Conservation (phyloP, 2,113 vertebrate genomes). For the Odobenus rosmarus region DNA sequence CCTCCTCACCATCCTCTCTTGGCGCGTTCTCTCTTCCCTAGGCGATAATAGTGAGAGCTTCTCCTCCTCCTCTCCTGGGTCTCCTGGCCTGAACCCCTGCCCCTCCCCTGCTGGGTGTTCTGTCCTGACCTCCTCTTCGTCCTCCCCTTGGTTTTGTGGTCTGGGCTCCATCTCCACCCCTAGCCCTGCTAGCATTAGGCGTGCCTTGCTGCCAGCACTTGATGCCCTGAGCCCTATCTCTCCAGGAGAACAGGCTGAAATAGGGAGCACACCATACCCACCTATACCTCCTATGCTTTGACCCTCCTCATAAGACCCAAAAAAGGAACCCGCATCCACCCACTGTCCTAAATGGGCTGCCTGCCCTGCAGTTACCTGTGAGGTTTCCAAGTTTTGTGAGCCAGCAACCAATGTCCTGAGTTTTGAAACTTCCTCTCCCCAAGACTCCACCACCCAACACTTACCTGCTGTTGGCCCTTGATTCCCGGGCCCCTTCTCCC, state of each 20-base stretch:
- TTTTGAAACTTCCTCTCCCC: neutral
- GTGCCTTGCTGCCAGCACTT: constrained; percentile 3
- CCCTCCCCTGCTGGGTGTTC: neutral
- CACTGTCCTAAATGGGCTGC: neutral
- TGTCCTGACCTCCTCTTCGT: neutral
- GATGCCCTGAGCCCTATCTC: neutral
- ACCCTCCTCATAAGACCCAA: neutral
- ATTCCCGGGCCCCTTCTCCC: neutral
- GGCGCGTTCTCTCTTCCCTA: neutral
- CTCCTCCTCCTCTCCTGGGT: neutral
- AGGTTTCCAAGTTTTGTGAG: neutral
- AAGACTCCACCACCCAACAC: neutral
- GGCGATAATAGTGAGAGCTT: neutral
- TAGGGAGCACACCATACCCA: neutral
- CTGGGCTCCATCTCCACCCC: neutral
- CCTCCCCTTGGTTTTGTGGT: neutral
- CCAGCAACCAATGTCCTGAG: neutral
- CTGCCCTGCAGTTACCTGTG: neutral
- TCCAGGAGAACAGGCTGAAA: neutral
- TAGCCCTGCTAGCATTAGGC: neutral
- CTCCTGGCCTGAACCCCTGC: neutral
- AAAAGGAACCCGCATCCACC: neutral
- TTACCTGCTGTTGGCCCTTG: neutral
- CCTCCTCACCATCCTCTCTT: neutral
- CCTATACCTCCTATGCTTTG: neutral